Evolutionary conservation across 2,113 vertebrate species (phyloP), one percentile per base, ranked within the genome.

Genomic region (Pteronura brasiliensis): DNA sequence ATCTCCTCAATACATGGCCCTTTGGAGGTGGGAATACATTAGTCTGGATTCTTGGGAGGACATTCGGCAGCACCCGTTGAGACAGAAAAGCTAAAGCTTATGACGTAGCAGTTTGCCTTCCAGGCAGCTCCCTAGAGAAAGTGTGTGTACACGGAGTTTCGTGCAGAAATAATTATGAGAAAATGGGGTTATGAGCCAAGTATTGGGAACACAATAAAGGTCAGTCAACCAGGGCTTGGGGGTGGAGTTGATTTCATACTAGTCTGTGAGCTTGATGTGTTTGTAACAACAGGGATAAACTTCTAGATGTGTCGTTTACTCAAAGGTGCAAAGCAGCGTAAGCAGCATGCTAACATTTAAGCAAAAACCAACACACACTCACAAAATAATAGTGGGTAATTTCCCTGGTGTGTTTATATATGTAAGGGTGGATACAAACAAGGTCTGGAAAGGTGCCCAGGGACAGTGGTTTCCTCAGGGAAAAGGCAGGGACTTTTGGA

Each of bases 121-220:
- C 36, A 39, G 80, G 39, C 93, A 95, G 47, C 63, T 83, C n/a
- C 74, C 71, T 90, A 69, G 57, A 94, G 91, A 89, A 90, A 52
- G 20, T 31, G 34, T 3, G 5, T 72, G 7, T 36, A 13, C 29
- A 44, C 82, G 23, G 74, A 96, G 39, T 49, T 63, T 83, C 29
- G 14, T 44, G 23, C 52, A 92, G 86, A 93, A 74, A 72, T 85
- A 39, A 63, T 81, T 55, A 17, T 55, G 72, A 88, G 92, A 79
- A 67, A 86, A 67, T 6, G 1, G 25, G 25, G 44, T 17, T 17
- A 29, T 81, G 71, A 72, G 81, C 31, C 52, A 36, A 96, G 67
- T 65, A 79, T 6, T 97, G 55, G 12, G 63, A 80, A 44, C 67
- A 81, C 47, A 39, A 3, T 79, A 36, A 77, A 84, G 20, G 34